These are phyloP conservation scores for Zoroaster sp. DNA, from an alignment of 53 echinoderm and acorn worm species.

Conservation along the genomic window DNA sequence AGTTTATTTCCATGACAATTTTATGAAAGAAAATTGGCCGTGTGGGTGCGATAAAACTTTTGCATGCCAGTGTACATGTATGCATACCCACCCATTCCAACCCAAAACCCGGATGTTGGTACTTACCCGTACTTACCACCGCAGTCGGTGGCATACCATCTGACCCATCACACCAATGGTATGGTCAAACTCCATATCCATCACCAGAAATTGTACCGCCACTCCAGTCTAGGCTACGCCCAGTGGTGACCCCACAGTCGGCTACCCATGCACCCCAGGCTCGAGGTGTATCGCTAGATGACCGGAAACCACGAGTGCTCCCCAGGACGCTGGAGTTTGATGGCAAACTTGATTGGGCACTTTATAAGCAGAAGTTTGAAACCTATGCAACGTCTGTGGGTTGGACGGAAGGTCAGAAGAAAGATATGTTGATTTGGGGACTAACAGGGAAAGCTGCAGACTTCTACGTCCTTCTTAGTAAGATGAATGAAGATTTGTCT, in stretches of 20 bases:
- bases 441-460: slow-evolving; percentile 25
- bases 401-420: too few relatives aligned
- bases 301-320: background rate
- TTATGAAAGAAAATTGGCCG: too few relatives aligned
- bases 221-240: background rate
- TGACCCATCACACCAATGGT: background rate
- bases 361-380: slow-evolving; percentile 22
- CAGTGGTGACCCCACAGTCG: background rate
- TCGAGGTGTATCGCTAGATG: background rate
- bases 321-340: background rate
- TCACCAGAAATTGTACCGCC: background rate
- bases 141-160: background rate
- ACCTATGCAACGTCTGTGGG: background rate
- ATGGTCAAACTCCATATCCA: slow-evolving; percentile 8
- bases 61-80: too few relatives aligned
- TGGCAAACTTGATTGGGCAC: background rate
- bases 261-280: background rate
- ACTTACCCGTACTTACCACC: slow-evolving; percentile 4
- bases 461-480: background rate
- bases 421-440: too few relatives aligned
- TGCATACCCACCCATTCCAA: slow-evolving; percentile 8
- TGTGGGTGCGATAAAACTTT: too few relatives aligned
- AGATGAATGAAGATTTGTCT: background rate
- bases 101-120: background rate
- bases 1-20: too few relatives aligned